Evolutionary conservation across 1,140 invertebrate genomes (phyloP), one percentile per base, ranked within the genome.

Genomic region (Panagrolaimus sp.): DNA sequence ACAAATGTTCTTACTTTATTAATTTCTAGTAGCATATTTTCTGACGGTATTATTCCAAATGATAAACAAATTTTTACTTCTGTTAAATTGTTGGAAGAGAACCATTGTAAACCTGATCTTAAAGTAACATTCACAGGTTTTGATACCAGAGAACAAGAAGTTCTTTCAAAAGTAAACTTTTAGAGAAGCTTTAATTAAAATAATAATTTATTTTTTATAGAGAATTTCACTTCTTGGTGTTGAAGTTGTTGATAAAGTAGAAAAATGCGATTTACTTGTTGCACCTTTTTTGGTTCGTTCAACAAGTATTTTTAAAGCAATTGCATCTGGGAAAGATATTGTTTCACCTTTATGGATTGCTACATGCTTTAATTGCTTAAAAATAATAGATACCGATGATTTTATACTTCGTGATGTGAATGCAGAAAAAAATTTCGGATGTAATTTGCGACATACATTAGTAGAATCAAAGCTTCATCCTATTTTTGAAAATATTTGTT

Each of bases 401-500:
- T 57, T n/a, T 27, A 25, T 57, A 20, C 27, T 57, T 20, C 27
- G 20, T 20, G 51, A 57, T 27, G 20, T 25, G 13, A 13, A 20
- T 20, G 27, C 20, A 1, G 51, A 57, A 23, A 8, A 25, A 27
- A 11, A n/a, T 14, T 57, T 57, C 20, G 20, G 27, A 25, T 57
- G 51, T 27, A 57, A 57, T 20, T 27, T 27, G 9, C 51, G 51
- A 11, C 20, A 20, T 57, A 57, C 51, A 2, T 25, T 57, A 25
- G 4, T 57, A n/a, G 11, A 25, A 27, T 14, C 51, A 25, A 13
- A 16, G n/a, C 20, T 25, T 25, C 51, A 57, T 11, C 51, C 20
- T 20, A 57, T 57, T 16, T 57, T 57, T 27, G 27, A 57, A 5
- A 57, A 57, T 27, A 57, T 57, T 25, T 20, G 51, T 8, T 57